These are phyloP conservation scores for Xenopus laevis DNA, from an alignment of 2,113 vertebrate species.

Conservation along the genomic window DNA sequence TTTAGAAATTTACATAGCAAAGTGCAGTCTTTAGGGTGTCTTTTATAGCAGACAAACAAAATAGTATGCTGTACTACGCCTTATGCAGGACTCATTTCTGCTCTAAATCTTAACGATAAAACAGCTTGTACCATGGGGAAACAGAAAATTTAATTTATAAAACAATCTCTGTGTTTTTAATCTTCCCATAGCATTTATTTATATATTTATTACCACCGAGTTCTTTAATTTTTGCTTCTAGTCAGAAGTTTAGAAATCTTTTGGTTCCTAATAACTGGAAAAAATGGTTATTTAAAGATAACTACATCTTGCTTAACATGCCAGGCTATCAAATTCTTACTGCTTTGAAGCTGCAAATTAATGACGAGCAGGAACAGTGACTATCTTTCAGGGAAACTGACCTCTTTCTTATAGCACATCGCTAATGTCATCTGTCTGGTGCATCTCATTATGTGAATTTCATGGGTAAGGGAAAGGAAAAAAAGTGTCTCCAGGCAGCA, in stretches of 20 bases:
- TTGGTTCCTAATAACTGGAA: constrained; percentile 80
- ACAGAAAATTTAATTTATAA: constrained; percentile 67
- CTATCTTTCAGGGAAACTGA: constrained; percentile 91
- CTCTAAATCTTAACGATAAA: constrained; percentile 48
- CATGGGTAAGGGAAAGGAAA: constrained; percentile 67
- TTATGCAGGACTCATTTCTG: background rate
- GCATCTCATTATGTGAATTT: constrained; percentile 96
- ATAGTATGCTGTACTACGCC: background rate
- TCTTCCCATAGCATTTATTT: constrained; percentile 58
- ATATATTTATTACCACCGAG: constrained; percentile 52
- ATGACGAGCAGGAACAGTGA: constrained; percentile 90
- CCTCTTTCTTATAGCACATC: constrained; percentile 93
- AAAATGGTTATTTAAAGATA: constrained; percentile 89
- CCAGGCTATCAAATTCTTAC: constrained; percentile 85
- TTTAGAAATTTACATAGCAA: too few species aligned
- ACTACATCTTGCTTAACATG: constrained; percentile 90
- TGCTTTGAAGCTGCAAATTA: constrained; percentile 97
- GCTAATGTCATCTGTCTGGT: constrained; percentile 95
- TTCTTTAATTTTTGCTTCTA: constrained; percentile 76
- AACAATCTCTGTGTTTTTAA: constrained; percentile 65
- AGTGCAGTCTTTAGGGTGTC: too few species aligned
- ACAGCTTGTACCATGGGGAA: constrained; percentile 47
- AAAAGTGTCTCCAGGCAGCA: constrained; percentile 95
- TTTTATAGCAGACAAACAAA: too few species aligned
- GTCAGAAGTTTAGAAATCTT: constrained; percentile 72